Conservation (phyloP, 1,140 invertebrate species). For the Sitodiplosis mosellana region DNA sequence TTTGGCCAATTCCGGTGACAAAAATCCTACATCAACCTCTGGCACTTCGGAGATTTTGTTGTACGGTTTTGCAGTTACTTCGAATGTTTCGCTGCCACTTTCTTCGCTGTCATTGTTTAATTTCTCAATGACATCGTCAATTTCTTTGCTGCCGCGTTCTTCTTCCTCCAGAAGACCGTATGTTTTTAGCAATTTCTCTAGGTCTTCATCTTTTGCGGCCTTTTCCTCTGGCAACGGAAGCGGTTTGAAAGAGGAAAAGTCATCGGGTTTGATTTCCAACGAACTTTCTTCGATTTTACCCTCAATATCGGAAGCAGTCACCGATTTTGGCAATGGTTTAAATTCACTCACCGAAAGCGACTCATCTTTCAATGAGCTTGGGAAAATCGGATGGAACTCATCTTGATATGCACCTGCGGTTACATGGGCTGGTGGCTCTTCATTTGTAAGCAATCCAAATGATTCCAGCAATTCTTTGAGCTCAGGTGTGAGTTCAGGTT, state of each 20-base stretch:
- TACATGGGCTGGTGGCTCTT: neutral
- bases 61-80: neutral
- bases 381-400: neutral
- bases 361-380: neutral
- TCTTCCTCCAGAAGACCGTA: slow-evolving; percentile 5
- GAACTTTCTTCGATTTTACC: slow-evolving; percentile 8
- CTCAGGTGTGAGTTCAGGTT: slow-evolving; percentile 9
- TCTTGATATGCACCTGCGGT: neutral
- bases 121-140: neutral
- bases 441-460: slow-evolving; percentile 1
- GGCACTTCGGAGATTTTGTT: slow-evolving; percentile 3
- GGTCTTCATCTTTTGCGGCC: slow-evolving; percentile 1
- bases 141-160: neutral
- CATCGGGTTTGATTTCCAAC: neutral
- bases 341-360: neutral
- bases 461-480: slow-evolving; percentile 18
- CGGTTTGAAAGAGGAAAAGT: neutral
- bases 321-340: slow-evolving; percentile 3
- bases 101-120: slow-evolving; percentile 6
- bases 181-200: slow-evolving; percentile 6
- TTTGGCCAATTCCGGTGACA: slow-evolving; percentile 8
- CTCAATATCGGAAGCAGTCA: slow-evolving; percentile 17
- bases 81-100: neutral
- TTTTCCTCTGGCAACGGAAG: neutral
- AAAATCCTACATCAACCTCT: slow-evolving; percentile 5